Conservation (phyloP, 2,888 invertebrate genomes). For the Catocala sponsa region DNA sequence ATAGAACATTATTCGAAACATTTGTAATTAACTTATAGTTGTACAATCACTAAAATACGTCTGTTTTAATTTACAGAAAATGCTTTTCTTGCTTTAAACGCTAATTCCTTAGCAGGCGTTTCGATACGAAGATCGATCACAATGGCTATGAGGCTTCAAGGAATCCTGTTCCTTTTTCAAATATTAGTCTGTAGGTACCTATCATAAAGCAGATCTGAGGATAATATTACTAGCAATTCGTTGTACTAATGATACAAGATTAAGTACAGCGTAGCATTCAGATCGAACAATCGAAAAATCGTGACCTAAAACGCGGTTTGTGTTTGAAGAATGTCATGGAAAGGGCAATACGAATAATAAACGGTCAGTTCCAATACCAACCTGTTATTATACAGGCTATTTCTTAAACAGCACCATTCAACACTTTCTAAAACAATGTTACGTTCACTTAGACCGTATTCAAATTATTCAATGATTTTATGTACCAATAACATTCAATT, state of each 20-base stretch:
- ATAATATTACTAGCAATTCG: conserved; percentile 4
- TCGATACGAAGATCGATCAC: too few species aligned
- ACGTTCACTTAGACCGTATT: conserved; percentile 74
- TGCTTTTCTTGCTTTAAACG: too few species aligned
- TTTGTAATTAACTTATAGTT: too few species aligned
- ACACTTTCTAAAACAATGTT: conserved; percentile 80
- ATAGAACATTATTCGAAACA: too few species aligned
- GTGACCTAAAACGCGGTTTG: conserved; percentile 62
- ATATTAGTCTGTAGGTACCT: too few species aligned
- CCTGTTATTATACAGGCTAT: conserved; percentile 62
- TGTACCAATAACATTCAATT: conserved; percentile 61
- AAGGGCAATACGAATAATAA: conserved; percentile 69
- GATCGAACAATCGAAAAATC: conserved; percentile 65
- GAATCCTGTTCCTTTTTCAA: not conserved
- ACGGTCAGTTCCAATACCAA: conserved; percentile 62
- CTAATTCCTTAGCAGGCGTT: too few species aligned
- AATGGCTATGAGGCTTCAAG: too few species aligned
- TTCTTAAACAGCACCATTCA: conserved; percentile 67
- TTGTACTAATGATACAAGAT: conserved; percentile 45
- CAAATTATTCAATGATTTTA: conserved; percentile 76
- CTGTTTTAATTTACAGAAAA: too few species aligned
- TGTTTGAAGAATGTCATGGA: conserved; percentile 74
- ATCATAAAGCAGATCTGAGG: not conserved
- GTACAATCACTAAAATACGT: too few species aligned
- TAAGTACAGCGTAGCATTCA: conserved; percentile 52